Evolutionary conservation across 2,113 vertebrate genomes (phyloP), one percentile per base, ranked within the genome.

Genomic region (Tympanuchus pallidicinctus): DNA sequence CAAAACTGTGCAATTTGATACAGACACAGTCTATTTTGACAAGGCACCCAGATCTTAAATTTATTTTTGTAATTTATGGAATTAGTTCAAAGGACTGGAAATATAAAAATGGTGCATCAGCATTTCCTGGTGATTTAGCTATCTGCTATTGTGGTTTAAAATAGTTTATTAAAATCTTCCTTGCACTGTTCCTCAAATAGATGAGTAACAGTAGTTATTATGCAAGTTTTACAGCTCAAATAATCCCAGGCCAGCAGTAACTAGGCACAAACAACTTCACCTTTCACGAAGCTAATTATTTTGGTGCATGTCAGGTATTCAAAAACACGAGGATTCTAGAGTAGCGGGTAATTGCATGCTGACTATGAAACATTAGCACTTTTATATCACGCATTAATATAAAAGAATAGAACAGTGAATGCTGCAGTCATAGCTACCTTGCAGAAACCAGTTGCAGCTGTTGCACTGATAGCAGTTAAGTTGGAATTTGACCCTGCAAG

Each of bases 81-180:
- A 78, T 81, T 81, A 71, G 65, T 86, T 94, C 86, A 92, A 92
- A 93, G 69, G 86, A 83, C 34, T 88, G 73, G 73, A 92, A 88
- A 66, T 54, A 32, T 21, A 42, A 13, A 94, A 94, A 47, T 60
- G 71, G 0, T 45, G 54, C 6, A 48, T 82, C 91, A 94, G 85
- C 79, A 64, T 77, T 86, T n/a, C 20, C 12, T 36, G 28, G 42
- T 79, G 80, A 71, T 59, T 89, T 89, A 83, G 77, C 61, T 75
- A 67, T 43, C 82, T 28, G 18, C 22, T 75, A 6, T n/a, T 57
- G 47, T 45, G 25, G 7, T 66, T 88, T 86, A 64, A 89, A 93
- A 67, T 21, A 70, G 32, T 30, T 89, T 70, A 57, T 64, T 82
- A 47, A 72, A 89, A 57, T 60, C 72, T 91, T 89, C 18, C 38